phyloP scores from a whole-genome alignment of 2,113 vertebrate genomes.

The Halichoerus grypus region DNA sequence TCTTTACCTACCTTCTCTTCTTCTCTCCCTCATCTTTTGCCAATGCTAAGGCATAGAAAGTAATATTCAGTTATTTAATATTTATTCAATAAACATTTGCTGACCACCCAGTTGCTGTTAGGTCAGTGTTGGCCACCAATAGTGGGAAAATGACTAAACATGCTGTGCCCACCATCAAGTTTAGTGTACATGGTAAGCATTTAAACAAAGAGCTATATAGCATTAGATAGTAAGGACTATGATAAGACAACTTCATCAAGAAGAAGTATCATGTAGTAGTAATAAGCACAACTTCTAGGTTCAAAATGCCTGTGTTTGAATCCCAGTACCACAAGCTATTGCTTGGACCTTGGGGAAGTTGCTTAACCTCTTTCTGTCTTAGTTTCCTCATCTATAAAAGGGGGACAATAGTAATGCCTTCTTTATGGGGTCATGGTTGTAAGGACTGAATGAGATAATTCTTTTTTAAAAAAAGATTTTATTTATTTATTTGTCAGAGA shows the following conservation, averaged over 20 bases:
- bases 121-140: not conserved
- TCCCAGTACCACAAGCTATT: not conserved
- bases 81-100: not conserved
- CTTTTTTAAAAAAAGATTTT: no score
- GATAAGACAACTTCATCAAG: not conserved
- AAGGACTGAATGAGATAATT: not conserved
- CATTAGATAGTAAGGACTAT: not conserved
- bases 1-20: not conserved
- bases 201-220: not conserved
- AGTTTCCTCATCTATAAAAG: not conserved
- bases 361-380: not conserved
- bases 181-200: not conserved
- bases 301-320: not conserved
- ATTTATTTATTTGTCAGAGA: no score
- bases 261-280: not conserved
- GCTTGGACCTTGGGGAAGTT: conserved; percentile 21
- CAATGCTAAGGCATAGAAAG: not conserved
- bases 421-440: not conserved
- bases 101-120: not conserved
- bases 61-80: conserved; percentile 4
- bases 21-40: not conserved
- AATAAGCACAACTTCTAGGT: conserved; percentile 2
- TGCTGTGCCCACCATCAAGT: not conserved
- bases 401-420: not conserved
- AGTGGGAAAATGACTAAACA: not conserved